Conservation (phyloP, 2,113 vertebrate genomes). For the Miniopterus natalensis region DNA sequence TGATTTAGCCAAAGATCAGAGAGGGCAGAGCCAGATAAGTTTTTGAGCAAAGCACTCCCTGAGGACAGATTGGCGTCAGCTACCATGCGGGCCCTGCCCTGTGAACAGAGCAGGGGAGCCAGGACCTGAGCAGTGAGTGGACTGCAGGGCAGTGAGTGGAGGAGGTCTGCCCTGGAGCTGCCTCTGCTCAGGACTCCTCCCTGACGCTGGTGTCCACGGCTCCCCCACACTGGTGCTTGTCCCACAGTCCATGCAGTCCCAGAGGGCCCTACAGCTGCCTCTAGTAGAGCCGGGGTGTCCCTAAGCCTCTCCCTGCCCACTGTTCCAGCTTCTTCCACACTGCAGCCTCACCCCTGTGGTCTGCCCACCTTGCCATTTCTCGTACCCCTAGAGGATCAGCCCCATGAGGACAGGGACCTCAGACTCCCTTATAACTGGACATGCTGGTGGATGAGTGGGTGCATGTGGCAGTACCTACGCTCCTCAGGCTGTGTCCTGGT, state of each 20-base stretch:
- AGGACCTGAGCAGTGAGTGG: not conserved
- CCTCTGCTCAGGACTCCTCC: not conserved
- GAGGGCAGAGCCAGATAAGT: not conserved
- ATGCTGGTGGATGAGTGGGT: not conserved
- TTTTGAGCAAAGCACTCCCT: not conserved
- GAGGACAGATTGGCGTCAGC: not conserved
- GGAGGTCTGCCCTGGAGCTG: too few relatives aligned
- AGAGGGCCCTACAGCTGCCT: not conserved
- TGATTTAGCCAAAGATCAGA: not conserved
- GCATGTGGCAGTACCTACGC: too few relatives aligned
- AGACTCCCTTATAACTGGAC: not conserved
- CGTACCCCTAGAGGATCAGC: not conserved
- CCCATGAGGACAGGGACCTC: not conserved
- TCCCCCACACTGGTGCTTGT: not conserved
- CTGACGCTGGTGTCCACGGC: not conserved
- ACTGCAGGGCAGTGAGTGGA: too few relatives aligned
- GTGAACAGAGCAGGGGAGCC: not conserved
- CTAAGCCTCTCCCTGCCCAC: not conserved
- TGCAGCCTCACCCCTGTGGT: fast-evolving
- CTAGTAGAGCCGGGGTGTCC: not conserved
- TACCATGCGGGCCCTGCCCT: too few relatives aligned
- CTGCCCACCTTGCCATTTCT: not conserved
- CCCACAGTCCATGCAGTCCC: not conserved
- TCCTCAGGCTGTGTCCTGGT: not conserved
- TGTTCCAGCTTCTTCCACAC: fast-evolving